Base-by-base conservation (phyloP, 2,888 invertebrate species). In the Hypomecis atomaria region DNA sequence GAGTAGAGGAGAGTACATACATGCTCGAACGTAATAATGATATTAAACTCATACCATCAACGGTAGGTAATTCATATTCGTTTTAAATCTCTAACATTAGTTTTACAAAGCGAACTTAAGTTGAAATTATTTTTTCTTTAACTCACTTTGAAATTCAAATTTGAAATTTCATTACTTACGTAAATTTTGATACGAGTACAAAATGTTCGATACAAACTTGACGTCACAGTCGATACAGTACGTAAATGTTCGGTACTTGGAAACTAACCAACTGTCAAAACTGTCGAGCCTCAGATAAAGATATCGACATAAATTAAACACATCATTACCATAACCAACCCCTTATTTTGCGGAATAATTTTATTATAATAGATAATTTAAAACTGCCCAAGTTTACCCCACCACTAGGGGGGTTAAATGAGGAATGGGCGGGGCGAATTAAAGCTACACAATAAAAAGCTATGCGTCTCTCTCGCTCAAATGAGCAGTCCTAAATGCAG, bases 301-400 rank as follows among this genome's bases (percentile, higher is more conserved):
- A 84, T 81, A 86, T 65, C 60, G 65, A 49, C 65, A 65, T 87
- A 89, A 89, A 91, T 90, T 88, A 89, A 90, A 89, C 87, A 88
- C 87, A 88, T 90, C 87, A 90, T 92, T 90, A 90, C 83, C 87
- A 88, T 87, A 90, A 87, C 88, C 90, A 90, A 92, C 90, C 92
- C 90, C 91, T 91, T 91, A 92, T 90, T 91, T 90, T 82, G 82
- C 82, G 81, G 90, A 92, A 92, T 91, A 89, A 92, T 92, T 92
- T 92, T 91, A 91, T 91, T 90, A 90, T 90, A 92, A 92, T 90
- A 89, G 91, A 91, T 91, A 92, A 92, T 90, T 92, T 92, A 89
- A 92, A 92, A 91, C 90, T 90, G 90, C 82, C 90, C 88, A 87
- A 88, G 84, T 87, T 86, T 83, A 80, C 90, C 90, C 91, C 90